These are phyloP conservation scores for Sclerurus mexicanus DNA, from an alignment of 2,113 vertebrate genomes.

Conservation along the genomic window DNA sequence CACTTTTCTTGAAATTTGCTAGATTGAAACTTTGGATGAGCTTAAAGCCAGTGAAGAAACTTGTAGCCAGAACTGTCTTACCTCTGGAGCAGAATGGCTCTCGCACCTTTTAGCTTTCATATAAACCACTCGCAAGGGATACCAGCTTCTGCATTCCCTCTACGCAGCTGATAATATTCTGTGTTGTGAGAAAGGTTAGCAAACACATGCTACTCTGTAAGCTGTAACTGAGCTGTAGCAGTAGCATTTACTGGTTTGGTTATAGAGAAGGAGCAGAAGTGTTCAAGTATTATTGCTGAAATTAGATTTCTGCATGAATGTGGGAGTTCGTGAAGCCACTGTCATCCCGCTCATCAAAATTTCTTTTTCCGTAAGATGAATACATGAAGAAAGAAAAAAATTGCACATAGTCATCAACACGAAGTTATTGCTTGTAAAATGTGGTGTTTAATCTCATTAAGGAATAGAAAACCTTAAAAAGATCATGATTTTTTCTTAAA, in stretches of 20 bases:
- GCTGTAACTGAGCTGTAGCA: neutral
- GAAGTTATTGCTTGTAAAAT: neutral
- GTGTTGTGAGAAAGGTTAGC: neutral
- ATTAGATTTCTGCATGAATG: neutral
- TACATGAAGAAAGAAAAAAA: neutral
- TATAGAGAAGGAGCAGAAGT: neutral
- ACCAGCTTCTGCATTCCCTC: neutral
- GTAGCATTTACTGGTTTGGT: neutral
- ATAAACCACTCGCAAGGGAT: fast-evolving
- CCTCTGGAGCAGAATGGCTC: neutral
- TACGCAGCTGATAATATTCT: neutral
- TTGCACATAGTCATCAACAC: neutral
- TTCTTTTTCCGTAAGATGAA: neutral
- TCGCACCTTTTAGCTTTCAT: neutral
- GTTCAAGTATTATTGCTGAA: neutral
- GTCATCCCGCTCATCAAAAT: neutral
- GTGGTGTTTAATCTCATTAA: neutral
- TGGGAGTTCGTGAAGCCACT: neutral
- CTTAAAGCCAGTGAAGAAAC: neutral
- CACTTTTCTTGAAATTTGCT: neutral
- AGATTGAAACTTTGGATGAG: neutral
- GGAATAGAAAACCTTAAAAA: neutral
- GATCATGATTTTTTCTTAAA: neutral
- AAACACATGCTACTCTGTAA: neutral
- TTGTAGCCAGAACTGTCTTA: neutral